Percentiles rank a stretch among this genome's conserved stretches.
Conservation (phyloP, 2,888 invertebrate species). For the Caprella mutica region DNA sequence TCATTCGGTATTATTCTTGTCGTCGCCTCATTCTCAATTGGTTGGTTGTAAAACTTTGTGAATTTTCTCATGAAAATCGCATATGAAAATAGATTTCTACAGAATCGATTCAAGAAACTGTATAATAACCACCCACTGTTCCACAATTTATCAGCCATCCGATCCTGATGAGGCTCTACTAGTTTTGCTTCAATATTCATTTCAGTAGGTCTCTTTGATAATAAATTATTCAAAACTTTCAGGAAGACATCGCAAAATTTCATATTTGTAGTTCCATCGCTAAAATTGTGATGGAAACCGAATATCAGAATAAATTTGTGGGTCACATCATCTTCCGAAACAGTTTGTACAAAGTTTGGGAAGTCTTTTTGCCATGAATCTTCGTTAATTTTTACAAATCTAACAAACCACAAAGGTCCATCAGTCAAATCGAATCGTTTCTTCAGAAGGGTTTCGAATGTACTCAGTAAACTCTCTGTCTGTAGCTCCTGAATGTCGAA, state of each 20-base stretch:
- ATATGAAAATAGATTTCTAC: too few species aligned
- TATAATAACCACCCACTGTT: too few species aligned
- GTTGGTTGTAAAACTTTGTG: slow-evolving; percentile 15
- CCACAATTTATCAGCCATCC: slow-evolving; percentile 12
- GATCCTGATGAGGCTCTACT: slow-evolving; percentile 20
- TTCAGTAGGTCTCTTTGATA: slow-evolving; percentile 14
- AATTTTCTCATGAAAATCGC: slow-evolving; percentile 27
- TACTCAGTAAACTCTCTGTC: slow-evolving; percentile 15
- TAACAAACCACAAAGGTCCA: slow-evolving; percentile 30
- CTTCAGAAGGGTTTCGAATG: slow-evolving; percentile 19
- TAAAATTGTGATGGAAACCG: slow-evolving; percentile 34
- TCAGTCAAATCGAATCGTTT: slow-evolving; percentile 16
- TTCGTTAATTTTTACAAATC: slow-evolving; percentile 14
- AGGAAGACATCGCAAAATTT: slow-evolving; percentile 33
- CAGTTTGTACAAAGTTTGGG: too few species aligned
- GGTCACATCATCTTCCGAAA: slow-evolving; percentile 13
- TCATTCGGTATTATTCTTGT: slow-evolving; percentile 23
- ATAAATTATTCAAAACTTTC: slow-evolving; percentile 27
- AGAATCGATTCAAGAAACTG: too few species aligned
- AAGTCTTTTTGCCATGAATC: slow-evolving; percentile 9
- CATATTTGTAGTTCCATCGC: slow-evolving; percentile 34
- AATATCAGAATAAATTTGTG: slow-evolving; percentile 24
- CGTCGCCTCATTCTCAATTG: slow-evolving; percentile 8
- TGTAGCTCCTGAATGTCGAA: slow-evolving; percentile 28
- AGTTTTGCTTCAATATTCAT: slow-evolving; percentile 24